Conservation (phyloP, 2,888 invertebrate species). For the Odontocolon sp. region DNA sequence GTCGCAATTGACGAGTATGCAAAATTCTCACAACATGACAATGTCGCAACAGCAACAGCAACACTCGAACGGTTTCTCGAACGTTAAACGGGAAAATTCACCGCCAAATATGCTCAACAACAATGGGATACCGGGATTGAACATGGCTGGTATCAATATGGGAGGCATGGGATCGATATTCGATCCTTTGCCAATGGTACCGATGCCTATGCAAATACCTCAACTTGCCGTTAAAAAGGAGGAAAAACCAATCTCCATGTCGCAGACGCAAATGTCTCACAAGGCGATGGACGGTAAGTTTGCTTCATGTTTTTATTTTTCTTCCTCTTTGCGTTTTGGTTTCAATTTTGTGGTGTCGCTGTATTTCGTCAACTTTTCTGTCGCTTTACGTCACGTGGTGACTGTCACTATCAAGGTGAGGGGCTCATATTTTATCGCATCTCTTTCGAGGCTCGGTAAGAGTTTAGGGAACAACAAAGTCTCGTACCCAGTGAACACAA, state of each 20-base stretch:
- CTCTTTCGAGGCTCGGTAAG: no score
- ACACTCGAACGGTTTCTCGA: conserved; percentile 81
- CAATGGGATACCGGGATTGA: conserved; percentile 81
- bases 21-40: conserved; percentile 74
- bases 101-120: conserved; percentile 80
- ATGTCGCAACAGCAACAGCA: conserved; percentile 71
- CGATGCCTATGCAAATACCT: conserved; percentile 79
- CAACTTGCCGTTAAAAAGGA: conserved; percentile 83
- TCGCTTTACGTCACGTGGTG: no score
- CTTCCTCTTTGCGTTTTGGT: conserved; percentile 4
- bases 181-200: conserved; percentile 83
- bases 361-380: no score
- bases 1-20: conserved; percentile 71
- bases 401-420: no score
- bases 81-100: conserved; percentile 81
- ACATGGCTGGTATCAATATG: conserved; percentile 81
- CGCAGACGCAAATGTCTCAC: conserved; percentile 82
- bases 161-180: conserved; percentile 85
- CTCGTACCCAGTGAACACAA: no score
- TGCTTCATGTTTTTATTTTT: conserved; percentile 13
- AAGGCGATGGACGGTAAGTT: conserved; percentile 78
- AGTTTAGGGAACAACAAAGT: no score
- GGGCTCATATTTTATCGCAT: no score
- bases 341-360: no score
- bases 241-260: conserved; percentile 85